Evolutionary conservation across 2,113 vertebrate genomes (phyloP).

Genomic region (Brienomyrus brachyistius): DNA sequence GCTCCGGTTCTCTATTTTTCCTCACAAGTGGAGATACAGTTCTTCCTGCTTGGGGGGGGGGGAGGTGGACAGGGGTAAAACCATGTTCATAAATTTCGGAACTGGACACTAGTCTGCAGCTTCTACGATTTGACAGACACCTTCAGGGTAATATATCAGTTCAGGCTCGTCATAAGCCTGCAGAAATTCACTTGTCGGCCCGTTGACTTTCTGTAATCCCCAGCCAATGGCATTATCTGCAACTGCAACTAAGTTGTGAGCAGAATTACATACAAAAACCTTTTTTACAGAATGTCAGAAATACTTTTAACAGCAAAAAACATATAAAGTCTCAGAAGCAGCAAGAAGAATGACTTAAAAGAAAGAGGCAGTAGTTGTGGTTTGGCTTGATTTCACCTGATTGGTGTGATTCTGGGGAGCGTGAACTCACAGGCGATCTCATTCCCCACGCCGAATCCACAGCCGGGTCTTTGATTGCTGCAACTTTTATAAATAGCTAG

Average conservation of each 20-base stretch:
- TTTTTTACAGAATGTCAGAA: neutral
- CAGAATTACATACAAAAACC: neutral
- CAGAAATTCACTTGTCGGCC: neutral
- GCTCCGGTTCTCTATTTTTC: neutral
- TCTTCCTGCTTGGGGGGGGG: neutral
- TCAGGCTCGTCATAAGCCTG: neutral
- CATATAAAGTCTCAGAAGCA: neutral
- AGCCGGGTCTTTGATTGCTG: neutral
- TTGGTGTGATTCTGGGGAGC: neutral
- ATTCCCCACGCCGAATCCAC: neutral
- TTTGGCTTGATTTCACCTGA: neutral
- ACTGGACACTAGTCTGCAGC: neutral
- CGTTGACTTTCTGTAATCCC: neutral
- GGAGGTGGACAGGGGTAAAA: neutral
- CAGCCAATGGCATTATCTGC: neutral
- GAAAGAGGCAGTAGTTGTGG: too few species aligned
- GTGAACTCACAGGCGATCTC: neutral
- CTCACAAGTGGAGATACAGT: neutral
- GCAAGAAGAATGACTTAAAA: neutral
- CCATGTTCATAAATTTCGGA: neutral
- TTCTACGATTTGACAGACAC: neutral
- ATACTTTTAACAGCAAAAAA: slow-evolving; percentile 5
- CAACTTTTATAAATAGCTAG: neutral
- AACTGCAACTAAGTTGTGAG: neutral
- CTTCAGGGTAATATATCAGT: neutral